phyloP scores from a whole-genome alignment of 2,888 invertebrate genomes.

The Euplexia lucipara region DNA sequence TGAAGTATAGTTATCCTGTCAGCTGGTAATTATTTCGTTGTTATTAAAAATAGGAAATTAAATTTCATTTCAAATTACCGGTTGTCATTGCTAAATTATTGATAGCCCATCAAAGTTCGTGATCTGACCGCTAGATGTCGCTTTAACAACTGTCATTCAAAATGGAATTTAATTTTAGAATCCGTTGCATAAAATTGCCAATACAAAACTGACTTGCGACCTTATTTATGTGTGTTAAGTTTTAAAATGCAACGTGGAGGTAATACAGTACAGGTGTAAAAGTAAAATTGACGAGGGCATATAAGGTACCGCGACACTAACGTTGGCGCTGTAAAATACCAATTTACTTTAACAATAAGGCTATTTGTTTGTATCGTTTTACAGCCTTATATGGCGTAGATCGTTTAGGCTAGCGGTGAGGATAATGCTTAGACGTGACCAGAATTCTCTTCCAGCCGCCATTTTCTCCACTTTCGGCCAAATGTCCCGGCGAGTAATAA shows the following conservation, averaged over 20 bases:
- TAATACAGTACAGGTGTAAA: constrained; percentile 46
- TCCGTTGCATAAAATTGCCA: neutral
- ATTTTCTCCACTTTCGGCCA: constrained; percentile 6
- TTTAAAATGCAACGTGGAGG: constrained; percentile 53
- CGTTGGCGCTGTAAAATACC: constrained; percentile 87
- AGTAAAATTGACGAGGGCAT: constrained; percentile 69
- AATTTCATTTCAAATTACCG: constrained; percentile 41
- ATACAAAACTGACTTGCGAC: constrained; percentile 13
- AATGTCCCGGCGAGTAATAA: constrained; percentile 18
- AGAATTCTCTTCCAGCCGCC: constrained; percentile 46
- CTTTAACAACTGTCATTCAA: constrained; percentile 79
- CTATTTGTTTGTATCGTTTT: constrained; percentile 85
- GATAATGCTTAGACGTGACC: constrained; percentile 72
- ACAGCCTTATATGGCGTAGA: constrained; percentile 83
- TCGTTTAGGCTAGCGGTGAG: constrained; percentile 83
- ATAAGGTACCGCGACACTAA: constrained; percentile 82
- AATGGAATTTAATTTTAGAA: constrained; percentile 82
- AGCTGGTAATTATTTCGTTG: neutral
- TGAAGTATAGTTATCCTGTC: neutral
- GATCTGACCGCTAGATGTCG: constrained; percentile 79
- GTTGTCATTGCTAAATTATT: constrained; percentile 24
- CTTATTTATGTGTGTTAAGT: constrained; percentile 37
- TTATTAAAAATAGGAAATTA: constrained; percentile 22
- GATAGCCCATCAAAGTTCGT: constrained; percentile 45
- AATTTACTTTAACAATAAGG: constrained; percentile 89